These are phyloP conservation scores for Keiferia lycopersicella DNA, from an alignment of 2,888 invertebrate species.

Conservation along the genomic window DNA sequence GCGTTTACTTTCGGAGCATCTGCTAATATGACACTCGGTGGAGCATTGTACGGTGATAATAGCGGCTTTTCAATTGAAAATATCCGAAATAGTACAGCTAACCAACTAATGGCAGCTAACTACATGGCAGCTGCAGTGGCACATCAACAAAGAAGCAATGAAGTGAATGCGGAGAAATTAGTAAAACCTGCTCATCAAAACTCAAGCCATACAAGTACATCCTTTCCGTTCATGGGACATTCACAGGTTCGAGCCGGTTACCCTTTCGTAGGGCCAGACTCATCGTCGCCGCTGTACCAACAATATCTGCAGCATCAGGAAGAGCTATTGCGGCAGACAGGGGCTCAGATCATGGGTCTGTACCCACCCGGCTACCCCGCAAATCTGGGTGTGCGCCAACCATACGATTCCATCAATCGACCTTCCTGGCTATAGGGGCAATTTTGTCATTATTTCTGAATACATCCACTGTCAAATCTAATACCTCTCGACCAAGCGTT, in stretches of 20 bases:
- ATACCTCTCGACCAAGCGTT: too few relatives aligned
- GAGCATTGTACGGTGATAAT: slow-evolving; percentile 83
- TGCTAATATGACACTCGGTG: slow-evolving; percentile 79
- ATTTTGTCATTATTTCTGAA: not conserved
- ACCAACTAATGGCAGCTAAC: slow-evolving; percentile 81
- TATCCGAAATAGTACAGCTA: slow-evolving; percentile 80
- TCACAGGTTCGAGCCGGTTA: slow-evolving; percentile 82
- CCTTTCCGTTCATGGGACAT: slow-evolving; percentile 83
- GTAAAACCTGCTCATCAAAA: slow-evolving; percentile 76
- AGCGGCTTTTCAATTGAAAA: slow-evolving; percentile 85
- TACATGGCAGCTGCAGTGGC: slow-evolving; percentile 77
- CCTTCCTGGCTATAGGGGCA: slow-evolving; percentile 85
- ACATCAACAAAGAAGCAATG: slow-evolving; percentile 67
- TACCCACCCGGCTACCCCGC: slow-evolving; percentile 85
- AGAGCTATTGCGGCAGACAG: slow-evolving; percentile 80
- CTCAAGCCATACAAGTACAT: slow-evolving; percentile 61
- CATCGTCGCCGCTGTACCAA: slow-evolving; percentile 86
- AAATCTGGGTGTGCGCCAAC: slow-evolving; percentile 85
- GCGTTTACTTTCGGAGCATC: slow-evolving; percentile 92
- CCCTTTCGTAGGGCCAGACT: slow-evolving; percentile 83
- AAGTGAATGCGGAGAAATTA: slow-evolving; percentile 62
- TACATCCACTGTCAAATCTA: not conserved
- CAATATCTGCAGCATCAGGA: slow-evolving; percentile 86
- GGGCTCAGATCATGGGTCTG: slow-evolving; percentile 83
- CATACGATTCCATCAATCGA: slow-evolving; percentile 86